A percentile compares a stretch with the other conserved stretches of the same genome.
phyloP scores from a whole-genome alignment of 2,888 invertebrate genomes.

The Diarsia brunnea region DNA sequence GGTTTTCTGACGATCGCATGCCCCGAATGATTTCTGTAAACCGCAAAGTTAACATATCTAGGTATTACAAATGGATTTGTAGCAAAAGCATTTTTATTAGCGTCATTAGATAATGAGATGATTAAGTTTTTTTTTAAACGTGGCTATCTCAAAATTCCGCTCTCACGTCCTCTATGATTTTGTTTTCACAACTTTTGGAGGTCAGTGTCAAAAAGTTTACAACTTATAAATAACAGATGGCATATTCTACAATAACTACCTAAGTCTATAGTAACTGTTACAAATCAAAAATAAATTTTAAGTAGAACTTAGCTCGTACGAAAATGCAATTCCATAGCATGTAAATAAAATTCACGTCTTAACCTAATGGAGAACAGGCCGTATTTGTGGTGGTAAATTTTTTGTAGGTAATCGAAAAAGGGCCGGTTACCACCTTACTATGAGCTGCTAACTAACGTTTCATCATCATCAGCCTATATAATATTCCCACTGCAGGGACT shows the following conservation, averaged over 20 bases:
- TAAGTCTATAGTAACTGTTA: no score
- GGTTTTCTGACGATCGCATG: constrained; percentile 77
- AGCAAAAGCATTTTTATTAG: not conserved
- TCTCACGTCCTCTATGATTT: constrained; percentile 54
- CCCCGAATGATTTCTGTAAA: constrained; percentile 78
- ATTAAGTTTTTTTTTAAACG: not conserved
- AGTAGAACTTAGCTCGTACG: not conserved
- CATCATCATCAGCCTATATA: no score
- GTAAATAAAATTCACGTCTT: no score
- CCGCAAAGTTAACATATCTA: constrained; percentile 20
- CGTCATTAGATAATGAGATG: not conserved
- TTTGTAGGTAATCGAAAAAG: no score
- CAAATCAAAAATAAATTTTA: not conserved
- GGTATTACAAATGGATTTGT: not conserved
- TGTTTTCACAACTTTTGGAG: constrained; percentile 4
- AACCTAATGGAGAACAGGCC: no score
- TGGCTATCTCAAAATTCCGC: not conserved
- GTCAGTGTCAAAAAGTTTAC: not conserved
- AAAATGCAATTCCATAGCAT: not conserved
- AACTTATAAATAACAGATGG: constrained; percentile 37
- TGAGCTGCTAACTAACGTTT: no score
- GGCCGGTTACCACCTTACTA: no score
- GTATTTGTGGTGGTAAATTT: no score
- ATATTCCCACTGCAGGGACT: no score
- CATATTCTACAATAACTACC: constrained; percentile 11